Conservation (phyloP, 2,797 vertebrate species). For the Rallus crepitans region DNA sequence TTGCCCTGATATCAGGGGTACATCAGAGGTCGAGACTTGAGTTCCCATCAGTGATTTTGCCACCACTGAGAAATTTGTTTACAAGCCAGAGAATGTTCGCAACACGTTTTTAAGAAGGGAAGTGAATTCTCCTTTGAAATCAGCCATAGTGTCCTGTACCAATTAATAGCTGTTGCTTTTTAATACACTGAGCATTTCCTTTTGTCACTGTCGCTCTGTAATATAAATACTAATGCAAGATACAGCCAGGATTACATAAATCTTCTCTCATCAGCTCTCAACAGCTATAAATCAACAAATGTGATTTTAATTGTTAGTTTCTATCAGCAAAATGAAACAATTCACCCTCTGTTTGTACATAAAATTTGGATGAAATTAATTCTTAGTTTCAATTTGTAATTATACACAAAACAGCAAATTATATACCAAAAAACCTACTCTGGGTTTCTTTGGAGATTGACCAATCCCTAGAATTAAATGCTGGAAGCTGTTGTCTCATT, state of each 20-base stretch:
- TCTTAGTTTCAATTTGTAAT: not conserved
- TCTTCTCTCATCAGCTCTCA: not conserved
- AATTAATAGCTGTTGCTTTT: not conserved
- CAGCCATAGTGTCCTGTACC: not conserved
- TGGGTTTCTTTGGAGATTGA: not conserved
- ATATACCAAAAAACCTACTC: not conserved
- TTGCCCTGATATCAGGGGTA: not conserved
- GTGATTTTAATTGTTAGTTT: not conserved
- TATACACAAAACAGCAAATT: not conserved
- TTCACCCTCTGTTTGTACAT: not conserved
- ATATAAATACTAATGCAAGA: not conserved
- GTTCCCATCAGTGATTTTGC: not conserved
- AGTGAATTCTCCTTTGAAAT: not conserved
- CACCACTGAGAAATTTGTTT: not conserved
- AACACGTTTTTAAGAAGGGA: not conserved
- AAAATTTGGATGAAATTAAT: not conserved
- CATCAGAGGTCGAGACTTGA: not conserved
- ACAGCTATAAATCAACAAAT: not conserved
- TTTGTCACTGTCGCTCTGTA: not conserved
- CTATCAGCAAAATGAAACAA: not conserved
- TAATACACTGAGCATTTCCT: not conserved
- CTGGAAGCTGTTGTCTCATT: conserved; percentile 9
- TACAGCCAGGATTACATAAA: not conserved
- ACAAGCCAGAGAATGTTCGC: not conserved
- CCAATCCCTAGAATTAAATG: not conserved